A percentile compares a stretch with the other conserved stretches of the same genome.
Conservation (phyloP, 2,113 vertebrate species). For the Myxocyprinus asiaticus region DNA sequence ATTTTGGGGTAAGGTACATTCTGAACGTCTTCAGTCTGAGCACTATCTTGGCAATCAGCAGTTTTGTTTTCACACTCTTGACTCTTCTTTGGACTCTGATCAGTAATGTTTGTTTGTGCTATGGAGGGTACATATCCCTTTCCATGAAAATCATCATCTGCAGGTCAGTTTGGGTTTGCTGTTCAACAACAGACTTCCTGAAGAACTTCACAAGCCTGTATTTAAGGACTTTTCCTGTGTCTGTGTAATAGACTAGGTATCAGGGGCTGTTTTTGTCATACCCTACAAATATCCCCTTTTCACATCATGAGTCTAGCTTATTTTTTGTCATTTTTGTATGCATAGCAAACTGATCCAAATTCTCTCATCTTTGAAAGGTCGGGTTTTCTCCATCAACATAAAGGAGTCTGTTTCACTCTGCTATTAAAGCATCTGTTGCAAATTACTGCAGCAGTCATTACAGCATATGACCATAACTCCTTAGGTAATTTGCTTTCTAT, state of each 20-base stretch:
- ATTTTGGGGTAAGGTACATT: slow-evolving; percentile 3
- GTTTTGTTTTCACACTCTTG: background rate
- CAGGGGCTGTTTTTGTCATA: too few species aligned
- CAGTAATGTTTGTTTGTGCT: background rate
- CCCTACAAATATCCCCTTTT: too few species aligned
- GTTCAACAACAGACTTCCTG: background rate
- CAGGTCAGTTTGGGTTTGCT: background rate
- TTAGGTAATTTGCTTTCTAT: slow-evolving; percentile 19
- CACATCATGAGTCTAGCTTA: too few species aligned
- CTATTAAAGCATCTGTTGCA: too few species aligned
- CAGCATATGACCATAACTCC: slow-evolving; percentile 31
- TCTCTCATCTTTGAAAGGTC: too few species aligned
- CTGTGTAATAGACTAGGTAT: too few species aligned
- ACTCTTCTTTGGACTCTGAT: background rate
- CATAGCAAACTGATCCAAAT: too few species aligned
- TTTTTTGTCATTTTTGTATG: too few species aligned
- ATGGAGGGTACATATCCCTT: background rate
- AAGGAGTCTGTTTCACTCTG: background rate
- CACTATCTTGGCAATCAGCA: background rate
- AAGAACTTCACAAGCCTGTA: background rate
- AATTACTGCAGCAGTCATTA: background rate
- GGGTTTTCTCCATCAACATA: too few species aligned
- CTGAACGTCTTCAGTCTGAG: background rate
- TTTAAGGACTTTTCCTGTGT: too few species aligned
- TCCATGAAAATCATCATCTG: background rate